Conservation (phyloP, 2,888 invertebrate species). For the Calliscelio sp. region DNA sequence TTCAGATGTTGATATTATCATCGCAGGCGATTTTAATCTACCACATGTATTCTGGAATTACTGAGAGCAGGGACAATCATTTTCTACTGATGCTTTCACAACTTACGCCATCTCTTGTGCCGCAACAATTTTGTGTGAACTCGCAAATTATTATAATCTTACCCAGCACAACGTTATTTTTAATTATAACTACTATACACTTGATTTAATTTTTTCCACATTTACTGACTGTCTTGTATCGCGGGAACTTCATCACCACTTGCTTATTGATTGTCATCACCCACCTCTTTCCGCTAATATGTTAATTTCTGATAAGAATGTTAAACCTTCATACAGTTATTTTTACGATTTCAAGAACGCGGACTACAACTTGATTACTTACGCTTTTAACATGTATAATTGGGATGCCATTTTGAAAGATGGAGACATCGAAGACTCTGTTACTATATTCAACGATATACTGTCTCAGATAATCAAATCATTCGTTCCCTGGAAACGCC, state of each 20-base stretch:
- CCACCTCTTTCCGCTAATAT: not conserved
- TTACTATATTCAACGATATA: too few relatives aligned
- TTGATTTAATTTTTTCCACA: not conserved
- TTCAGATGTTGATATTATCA: not conserved
- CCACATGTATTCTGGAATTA: not conserved
- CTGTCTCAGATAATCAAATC: too few relatives aligned
- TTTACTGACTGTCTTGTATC: not conserved
- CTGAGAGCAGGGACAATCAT: not conserved
- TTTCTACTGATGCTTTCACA: not conserved
- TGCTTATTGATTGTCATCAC: not conserved
- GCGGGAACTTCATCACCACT: not conserved
- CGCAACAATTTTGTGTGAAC: not conserved
- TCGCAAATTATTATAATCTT: not conserved
- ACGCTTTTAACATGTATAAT: not conserved
- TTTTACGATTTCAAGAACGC: not conserved
- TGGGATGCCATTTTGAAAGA: not conserved
- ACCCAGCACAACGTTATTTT: not conserved
- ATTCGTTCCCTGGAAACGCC: too few relatives aligned
- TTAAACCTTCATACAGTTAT: not conserved
- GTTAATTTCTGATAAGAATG: not conserved
- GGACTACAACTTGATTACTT: too few relatives aligned
- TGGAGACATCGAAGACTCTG: too few relatives aligned
- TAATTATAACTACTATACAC: not conserved
- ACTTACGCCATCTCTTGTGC: not conserved
- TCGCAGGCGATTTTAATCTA: not conserved